phyloP scores from a whole-genome alignment of 1,140 invertebrate genomes.

The Sinella curviseta region DNA sequence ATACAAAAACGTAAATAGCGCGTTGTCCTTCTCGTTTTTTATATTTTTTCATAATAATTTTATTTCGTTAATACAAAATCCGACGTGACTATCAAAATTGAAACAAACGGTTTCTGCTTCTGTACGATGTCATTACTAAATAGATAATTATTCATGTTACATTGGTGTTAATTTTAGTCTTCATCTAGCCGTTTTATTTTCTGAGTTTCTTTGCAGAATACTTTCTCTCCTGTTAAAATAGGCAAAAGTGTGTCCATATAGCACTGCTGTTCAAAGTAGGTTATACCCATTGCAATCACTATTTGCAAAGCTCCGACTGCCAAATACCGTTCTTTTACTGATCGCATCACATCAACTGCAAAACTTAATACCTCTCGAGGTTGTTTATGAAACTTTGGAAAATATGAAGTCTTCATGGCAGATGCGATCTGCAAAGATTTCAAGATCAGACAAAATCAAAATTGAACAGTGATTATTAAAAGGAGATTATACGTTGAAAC shows the following conservation, averaged over 20 bases:
- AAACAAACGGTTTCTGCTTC: too few species aligned
- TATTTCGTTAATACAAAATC: too few species aligned
- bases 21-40: too few species aligned
- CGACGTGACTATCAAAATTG: too few species aligned
- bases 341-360: conserved; percentile 19
- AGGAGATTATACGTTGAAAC: not conserved
- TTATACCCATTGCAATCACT: conserved; percentile 36
- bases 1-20: too few species aligned
- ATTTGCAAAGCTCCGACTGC: conserved; percentile 25
- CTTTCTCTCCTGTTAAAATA: not conserved
- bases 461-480: conserved; percentile 8
- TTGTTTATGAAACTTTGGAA: conserved; percentile 40
- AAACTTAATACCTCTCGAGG: conserved; percentile 30
- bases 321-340: conserved; percentile 7
- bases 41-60: too few species aligned
- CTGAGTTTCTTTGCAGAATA: conserved; percentile 1
- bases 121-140: too few species aligned
- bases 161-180: too few species aligned
- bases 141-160: too few species aligned
- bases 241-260: conserved; percentile 9
- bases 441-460: not conserved
- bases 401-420: conserved; percentile 1
- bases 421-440: conserved; percentile 36
- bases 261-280: conserved; percentile 37
- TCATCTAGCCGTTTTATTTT: too few species aligned